These are phyloP conservation scores for Oenanthe oenanthe DNA, from an alignment of 2,113 vertebrate genomes.

Conservation along the genomic window DNA sequence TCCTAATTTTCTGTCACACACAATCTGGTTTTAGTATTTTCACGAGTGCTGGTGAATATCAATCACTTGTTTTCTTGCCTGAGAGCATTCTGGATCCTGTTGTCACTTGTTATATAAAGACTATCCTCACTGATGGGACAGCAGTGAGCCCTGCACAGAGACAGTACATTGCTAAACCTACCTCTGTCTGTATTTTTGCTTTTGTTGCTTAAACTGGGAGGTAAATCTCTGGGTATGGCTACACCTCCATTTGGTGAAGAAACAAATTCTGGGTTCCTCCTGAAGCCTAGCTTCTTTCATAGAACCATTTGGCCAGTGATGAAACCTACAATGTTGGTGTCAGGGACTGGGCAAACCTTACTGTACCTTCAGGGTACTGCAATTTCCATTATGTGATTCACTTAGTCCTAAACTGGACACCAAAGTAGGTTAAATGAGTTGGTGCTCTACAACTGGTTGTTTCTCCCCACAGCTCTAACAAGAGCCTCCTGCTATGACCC, in stretches of 20 bases:
- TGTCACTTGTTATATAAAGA: neutral
- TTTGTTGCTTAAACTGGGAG: neutral
- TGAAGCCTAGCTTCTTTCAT: neutral
- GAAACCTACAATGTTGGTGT: neutral
- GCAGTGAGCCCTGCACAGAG: neutral
- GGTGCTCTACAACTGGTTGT: neutral
- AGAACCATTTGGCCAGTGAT: neutral
- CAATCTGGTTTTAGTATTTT: neutral
- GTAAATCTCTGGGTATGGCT: neutral
- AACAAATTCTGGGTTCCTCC: neutral
- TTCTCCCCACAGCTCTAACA: neutral
- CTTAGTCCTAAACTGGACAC: neutral
- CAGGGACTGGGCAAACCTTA: neutral
- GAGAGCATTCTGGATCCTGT: neutral
- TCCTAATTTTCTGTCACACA: neutral
- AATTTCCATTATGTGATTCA: neutral
- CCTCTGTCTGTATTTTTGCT: neutral
- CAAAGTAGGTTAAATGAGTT: neutral
- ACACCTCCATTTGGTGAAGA: neutral
- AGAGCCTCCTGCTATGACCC: neutral
- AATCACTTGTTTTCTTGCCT: neutral
- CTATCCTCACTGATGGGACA: neutral
- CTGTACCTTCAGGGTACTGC: neutral
- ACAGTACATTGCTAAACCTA: neutral
- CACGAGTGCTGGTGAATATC: fast-evolving